A percentile compares a stretch with the other conserved stretches of the same genome.
Conservation (phyloP, 64 coral and sea anemone species). For the Actinia equina region DNA sequence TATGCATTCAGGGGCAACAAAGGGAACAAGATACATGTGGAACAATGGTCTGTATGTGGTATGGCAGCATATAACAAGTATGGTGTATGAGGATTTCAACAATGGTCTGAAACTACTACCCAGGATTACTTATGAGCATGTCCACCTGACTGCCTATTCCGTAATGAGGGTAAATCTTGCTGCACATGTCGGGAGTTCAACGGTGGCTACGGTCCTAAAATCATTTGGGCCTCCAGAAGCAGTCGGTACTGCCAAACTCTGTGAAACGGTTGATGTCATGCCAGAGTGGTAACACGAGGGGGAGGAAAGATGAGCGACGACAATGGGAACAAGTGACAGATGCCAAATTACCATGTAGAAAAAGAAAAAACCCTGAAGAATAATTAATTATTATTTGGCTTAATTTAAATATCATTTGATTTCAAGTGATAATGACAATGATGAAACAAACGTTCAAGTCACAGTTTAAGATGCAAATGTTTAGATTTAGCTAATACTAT, state of each 20-base stretch:
- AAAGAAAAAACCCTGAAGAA: neutral
- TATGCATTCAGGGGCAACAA: conserved; percentile 18
- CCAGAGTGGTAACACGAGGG: conserved; percentile 47
- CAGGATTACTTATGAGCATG: conserved; percentile 42
- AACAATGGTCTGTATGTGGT: conserved; percentile 36
- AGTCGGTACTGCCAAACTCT: conserved; percentile 25
- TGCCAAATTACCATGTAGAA: conserved; percentile 23
- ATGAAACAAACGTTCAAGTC: too few species aligned
- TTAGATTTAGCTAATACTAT: too few species aligned
- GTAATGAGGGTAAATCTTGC: conserved; percentile 43
- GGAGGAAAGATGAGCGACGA: too few species aligned
- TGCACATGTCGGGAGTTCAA: conserved; percentile 28
- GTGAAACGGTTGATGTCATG: conserved; percentile 41
- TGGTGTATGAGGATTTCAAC: conserved; percentile 26
- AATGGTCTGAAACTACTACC: conserved; percentile 42
- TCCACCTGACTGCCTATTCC: conserved; percentile 18
- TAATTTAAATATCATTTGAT: too few species aligned
- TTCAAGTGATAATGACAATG: too few species aligned
- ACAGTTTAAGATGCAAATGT: too few species aligned
- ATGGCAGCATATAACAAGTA: conserved; percentile 23
- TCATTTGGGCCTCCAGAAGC: neutral
- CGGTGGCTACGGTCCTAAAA: conserved; percentile 16
- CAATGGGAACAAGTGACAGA: conserved; percentile 38
- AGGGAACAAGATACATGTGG: conserved; percentile 25
- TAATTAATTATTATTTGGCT: too few species aligned